These are phyloP conservation scores for Stegostoma tigrinum DNA, from an alignment of 2,113 vertebrate genomes.

Conservation along the genomic window DNA sequence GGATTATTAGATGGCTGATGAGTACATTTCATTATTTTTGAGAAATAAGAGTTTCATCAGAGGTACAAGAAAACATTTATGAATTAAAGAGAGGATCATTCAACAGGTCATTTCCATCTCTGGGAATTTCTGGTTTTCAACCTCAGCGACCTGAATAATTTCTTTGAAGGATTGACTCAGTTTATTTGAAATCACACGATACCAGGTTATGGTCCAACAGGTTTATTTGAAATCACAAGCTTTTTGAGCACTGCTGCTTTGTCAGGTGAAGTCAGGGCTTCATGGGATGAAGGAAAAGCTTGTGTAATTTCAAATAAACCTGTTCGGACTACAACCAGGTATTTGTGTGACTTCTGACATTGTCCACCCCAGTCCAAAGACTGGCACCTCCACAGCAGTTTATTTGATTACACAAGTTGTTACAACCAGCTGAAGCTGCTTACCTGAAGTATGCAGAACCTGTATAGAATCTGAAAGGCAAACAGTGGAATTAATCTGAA, in stretches of 20 bases:
- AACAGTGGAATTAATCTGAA: conserved; percentile 72
- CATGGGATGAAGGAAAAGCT: too few species aligned
- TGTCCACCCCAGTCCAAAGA: too few species aligned
- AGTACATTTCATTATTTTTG: background rate
- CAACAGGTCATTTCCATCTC: background rate
- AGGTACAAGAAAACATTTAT: background rate
- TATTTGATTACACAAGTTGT: background rate
- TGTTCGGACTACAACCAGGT: too few species aligned
- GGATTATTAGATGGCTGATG: background rate
- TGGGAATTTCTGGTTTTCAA: background rate
- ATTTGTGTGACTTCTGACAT: too few species aligned
- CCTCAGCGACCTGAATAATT: background rate
- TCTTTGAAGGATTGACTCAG: background rate
- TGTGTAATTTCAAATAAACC: too few species aligned
- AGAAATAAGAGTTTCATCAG: background rate
- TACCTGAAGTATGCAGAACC: conserved; percentile 73
- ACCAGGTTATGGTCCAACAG: too few species aligned
- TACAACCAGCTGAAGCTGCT: conserved; percentile 37
- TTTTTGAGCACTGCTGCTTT: background rate
- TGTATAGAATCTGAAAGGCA: conserved; percentile 74
- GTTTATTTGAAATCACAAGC: background rate
- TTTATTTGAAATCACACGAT: background rate
- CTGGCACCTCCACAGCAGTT: background rate
- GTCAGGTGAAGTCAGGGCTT: too few species aligned
- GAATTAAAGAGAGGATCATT: background rate